Percentiles rank a stretch among this genome's conserved stretches.
Evolutionary conservation across 2,797 vertebrate species (phyloP).

Genomic region (Rhodeus uyekii): DNA sequence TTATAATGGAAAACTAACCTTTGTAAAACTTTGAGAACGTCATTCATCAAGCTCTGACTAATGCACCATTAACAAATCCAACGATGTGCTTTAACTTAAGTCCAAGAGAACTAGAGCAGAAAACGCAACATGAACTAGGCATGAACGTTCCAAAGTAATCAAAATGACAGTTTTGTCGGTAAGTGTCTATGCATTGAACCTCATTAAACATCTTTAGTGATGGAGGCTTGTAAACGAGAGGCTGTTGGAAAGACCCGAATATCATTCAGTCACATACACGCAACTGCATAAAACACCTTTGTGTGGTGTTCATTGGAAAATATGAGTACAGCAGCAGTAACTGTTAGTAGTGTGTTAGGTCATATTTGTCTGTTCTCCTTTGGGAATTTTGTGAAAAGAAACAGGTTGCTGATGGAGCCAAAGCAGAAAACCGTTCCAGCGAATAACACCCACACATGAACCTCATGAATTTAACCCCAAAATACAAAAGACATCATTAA

Average conservation of each 20-base stretch:
- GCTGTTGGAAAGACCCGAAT: background rate
- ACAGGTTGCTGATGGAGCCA: slow-evolving; percentile 4
- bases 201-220: background rate
- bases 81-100: slow-evolving; percentile 16
- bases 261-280: background rate
- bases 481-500: background rate
- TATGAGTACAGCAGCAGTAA: slow-evolving; percentile 19
- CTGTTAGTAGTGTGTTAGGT: slow-evolving; percentile 18
- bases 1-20: background rate
- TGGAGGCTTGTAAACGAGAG: background rate
- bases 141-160: background rate
- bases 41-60: background rate
- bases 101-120: background rate
- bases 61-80: background rate
- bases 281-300: slow-evolving; percentile 8
- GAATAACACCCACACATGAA: background rate
- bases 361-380: slow-evolving; percentile 4
- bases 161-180: background rate
- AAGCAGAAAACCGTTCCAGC: background rate
- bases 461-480: background rate
- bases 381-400: slow-evolving; percentile 10
- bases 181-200: background rate
- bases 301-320: slow-evolving; percentile 28
- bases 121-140: background rate
- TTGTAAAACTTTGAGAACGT: background rate